Percentiles rank a stretch among this genome's conserved stretches.
Evolutionary conservation across 2,113 vertebrate genomes (phyloP).

Genomic region (human): GRCh38 chr15:45923001-45923500

Average conservation of each 20-base stretch:
- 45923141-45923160: not conserved
- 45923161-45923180: not conserved
- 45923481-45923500: no score
- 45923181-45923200: not conserved
- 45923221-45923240: not conserved
- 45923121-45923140: not conserved
- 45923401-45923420: no score
- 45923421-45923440: no score
- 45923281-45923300: not conserved
- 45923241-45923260: not conserved
- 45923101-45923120: not conserved
- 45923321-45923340: not conserved
- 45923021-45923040: not conserved
- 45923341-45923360: not conserved
- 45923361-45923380: not conserved
- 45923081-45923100: not conserved
- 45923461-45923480: no score
- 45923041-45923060: not conserved
- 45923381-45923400: no score
- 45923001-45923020: not conserved
- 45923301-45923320: not conserved
- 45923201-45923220: not conserved
- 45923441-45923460: no score
- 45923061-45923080: not conserved
- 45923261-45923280: not conserved